These are phyloP conservation scores for Gambusia yucatana DNA, from an alignment of 2,797 vertebrate species.

Conservation along the genomic window DNA sequence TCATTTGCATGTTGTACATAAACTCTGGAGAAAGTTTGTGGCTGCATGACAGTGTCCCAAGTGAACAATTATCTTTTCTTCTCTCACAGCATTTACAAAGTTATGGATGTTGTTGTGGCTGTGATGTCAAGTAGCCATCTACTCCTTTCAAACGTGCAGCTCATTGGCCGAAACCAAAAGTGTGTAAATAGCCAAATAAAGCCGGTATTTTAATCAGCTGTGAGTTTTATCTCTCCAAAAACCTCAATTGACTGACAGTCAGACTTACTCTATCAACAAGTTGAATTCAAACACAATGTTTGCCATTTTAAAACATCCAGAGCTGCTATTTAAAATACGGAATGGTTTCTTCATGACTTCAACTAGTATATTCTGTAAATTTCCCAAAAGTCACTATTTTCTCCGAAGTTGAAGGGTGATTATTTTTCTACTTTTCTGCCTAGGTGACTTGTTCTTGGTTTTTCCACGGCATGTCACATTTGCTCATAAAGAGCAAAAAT, in stretches of 20 bases:
- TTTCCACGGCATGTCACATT: background rate
- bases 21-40: background rate
- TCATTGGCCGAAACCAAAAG: background rate
- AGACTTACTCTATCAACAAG: background rate
- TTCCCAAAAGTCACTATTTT: background rate
- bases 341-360: background rate
- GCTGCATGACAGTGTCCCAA: background rate
- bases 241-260: background rate
- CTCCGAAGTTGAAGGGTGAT: background rate
- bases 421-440: background rate
- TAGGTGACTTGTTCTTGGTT: background rate
- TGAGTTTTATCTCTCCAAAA: background rate
- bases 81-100: background rate
- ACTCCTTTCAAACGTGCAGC: background rate
- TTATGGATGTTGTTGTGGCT: background rate
- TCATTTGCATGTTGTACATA: background rate
- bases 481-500: conserved; percentile 15
- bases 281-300: background rate
- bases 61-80: background rate
- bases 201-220: background rate
- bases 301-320: background rate
- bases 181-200: background rate
- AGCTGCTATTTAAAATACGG: no score
- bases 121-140: background rate
- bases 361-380: background rate